Percentiles rank a stretch among this genome's conserved stretches.
Evolutionary conservation across 2,797 vertebrate genomes (phyloP).

Genomic region (Diglossa cyanea): DNA sequence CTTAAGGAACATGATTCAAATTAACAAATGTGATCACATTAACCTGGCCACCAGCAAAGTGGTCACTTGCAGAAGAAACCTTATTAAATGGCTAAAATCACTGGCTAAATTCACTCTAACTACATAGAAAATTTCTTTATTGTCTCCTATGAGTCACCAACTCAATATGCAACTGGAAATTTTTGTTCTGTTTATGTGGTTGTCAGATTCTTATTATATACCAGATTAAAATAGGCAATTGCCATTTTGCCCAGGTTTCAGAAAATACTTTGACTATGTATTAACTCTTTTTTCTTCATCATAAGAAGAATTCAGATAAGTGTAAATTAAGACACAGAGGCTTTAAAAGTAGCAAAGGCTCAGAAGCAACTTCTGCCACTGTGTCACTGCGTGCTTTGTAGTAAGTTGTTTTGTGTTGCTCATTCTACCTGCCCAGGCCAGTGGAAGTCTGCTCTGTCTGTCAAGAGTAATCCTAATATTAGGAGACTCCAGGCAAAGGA

Average conservation of each 20-base stretch:
- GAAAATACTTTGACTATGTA: neutral
- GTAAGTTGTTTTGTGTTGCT: neutral
- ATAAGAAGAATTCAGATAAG: neutral
- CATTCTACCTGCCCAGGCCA: neutral
- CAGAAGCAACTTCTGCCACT: neutral
- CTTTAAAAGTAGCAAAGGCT: neutral
- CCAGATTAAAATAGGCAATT: neutral
- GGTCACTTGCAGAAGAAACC: neutral
- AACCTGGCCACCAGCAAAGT: neutral
- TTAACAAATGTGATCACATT: neutral
- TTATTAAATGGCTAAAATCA: neutral
- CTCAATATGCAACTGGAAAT: neutral
- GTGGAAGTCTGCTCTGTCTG: conserved; percentile 27
- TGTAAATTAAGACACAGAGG: neutral
- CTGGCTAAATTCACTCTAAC: neutral
- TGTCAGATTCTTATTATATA: neutral
- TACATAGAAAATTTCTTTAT: neutral
- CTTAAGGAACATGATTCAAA: neutral
- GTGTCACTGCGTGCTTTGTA: neutral
- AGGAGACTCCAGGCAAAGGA: conserved; percentile 12
- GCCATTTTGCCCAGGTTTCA: neutral
- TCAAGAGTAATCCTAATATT: conserved; percentile 44
- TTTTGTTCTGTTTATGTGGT: neutral
- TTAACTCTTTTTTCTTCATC: neutral
- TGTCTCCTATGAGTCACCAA: neutral